Evolutionary conservation across 2,113 vertebrate species (phyloP).

Genomic region (Perca flavescens): DNA sequence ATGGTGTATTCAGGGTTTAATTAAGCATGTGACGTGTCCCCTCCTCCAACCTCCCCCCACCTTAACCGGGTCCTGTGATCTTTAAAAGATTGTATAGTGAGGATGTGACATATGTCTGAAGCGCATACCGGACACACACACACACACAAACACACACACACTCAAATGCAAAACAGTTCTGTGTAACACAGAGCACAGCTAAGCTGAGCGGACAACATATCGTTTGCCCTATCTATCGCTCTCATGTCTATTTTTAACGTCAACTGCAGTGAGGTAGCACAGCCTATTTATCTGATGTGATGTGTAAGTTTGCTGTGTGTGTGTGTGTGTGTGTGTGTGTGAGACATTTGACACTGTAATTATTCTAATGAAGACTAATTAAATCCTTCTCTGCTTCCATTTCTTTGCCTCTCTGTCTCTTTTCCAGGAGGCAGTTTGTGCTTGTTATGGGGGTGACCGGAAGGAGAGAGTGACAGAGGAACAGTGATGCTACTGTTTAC

Average conservation of each 20-base stretch:
- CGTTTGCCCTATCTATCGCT: conserved; percentile 68
- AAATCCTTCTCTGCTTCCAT: conserved; percentile 52
- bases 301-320: conserved; percentile 19
- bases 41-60: neutral
- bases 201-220: conserved; percentile 75
- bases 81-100: conserved; percentile 62
- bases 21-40: conserved; percentile 75
- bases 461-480: conserved; percentile 76
- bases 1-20: conserved; percentile 73
- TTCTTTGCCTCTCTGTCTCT: conserved; percentile 57
- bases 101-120: conserved; percentile 67
- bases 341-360: conserved; percentile 44
- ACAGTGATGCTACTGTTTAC: conserved; percentile 74
- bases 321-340: neutral
- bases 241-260: conserved; percentile 73
- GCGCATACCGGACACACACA: conserved; percentile 13
- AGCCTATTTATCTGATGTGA: conserved; percentile 44
- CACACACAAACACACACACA: conserved; percentile 26
- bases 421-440: conserved; percentile 81
- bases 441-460: conserved; percentile 77
- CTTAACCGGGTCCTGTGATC: conserved; percentile 57
- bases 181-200: conserved; percentile 64
- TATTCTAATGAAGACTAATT: conserved; percentile 62
- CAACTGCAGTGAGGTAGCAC: conserved; percentile 59
- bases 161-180: neutral